Percentiles rank a stretch among this genome's conserved stretches.
phyloP scores from a whole-genome alignment of 2,113 vertebrate genomes.

The Canis aureus region DNA sequence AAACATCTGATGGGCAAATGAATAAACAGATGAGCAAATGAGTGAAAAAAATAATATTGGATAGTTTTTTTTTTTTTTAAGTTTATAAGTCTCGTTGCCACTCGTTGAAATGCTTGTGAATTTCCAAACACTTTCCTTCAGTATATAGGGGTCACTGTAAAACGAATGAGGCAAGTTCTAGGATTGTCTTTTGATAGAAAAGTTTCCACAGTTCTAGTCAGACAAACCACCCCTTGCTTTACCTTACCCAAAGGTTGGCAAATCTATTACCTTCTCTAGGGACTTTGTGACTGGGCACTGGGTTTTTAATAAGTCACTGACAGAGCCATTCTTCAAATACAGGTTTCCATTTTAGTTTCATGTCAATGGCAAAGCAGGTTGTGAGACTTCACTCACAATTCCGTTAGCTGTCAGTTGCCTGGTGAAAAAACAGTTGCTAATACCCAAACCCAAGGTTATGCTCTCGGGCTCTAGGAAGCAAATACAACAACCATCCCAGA shows the following conservation, averaged over 20 bases:
- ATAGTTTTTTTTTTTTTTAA: background rate
- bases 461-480: background rate
- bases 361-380: constrained; percentile 50
- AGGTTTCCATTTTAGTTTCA: constrained; percentile 77
- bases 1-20: constrained; percentile 19
- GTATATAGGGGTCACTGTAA: background rate
- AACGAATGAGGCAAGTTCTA: constrained; percentile 20
- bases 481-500: background rate
- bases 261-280: constrained; percentile 62
- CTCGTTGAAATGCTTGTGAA: constrained; percentile 14
- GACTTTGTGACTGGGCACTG: constrained; percentile 43
- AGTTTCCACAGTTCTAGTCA: constrained; percentile 60
- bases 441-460: background rate
- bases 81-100: constrained; percentile 33
- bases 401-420: constrained; percentile 57
- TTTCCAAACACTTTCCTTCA: constrained; percentile 59
- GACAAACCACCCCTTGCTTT: constrained; percentile 31
- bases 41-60: background rate
- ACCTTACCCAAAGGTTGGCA: constrained; percentile 62
- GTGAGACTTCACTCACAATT: constrained; percentile 59
- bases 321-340: constrained; percentile 77
- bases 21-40: background rate
- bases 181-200: constrained; percentile 66
- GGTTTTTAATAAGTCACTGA: constrained; percentile 73
- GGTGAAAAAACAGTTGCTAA: background rate